These are phyloP conservation scores for Spondyliosoma cantharus DNA, from an alignment of 2,797 vertebrate genomes.

Conservation along the genomic window DNA sequence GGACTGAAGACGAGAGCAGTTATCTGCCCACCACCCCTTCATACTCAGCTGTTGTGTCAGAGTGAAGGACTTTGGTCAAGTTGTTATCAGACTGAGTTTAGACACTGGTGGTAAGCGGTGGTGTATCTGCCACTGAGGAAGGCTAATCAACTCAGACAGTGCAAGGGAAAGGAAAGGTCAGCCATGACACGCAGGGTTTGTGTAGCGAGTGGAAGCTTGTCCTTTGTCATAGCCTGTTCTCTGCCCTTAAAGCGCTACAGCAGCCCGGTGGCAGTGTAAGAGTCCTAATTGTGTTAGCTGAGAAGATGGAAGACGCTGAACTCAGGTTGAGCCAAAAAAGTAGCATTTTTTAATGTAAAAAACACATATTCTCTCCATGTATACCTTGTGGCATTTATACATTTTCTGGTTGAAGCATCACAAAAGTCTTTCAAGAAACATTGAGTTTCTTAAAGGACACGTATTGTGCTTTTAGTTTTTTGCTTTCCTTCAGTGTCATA, in stretches of 20 bases:
- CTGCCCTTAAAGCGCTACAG: slow-evolving; percentile 58
- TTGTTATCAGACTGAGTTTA: slow-evolving; percentile 48
- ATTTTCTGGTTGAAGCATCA: background rate
- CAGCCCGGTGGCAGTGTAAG: slow-evolving; percentile 33
- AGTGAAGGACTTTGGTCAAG: slow-evolving; percentile 43
- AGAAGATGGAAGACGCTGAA: slow-evolving; percentile 12
- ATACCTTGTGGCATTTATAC: background rate
- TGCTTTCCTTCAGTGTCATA: too few species aligned
- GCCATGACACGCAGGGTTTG: slow-evolving; percentile 55
- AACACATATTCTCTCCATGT: background rate
- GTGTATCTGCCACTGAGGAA: slow-evolving; percentile 55
- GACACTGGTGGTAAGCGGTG: slow-evolving; percentile 54
- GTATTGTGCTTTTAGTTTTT: too few species aligned
- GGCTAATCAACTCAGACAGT: slow-evolving; percentile 74
- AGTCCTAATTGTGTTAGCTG: slow-evolving; percentile 37
- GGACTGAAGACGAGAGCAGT: slow-evolving; percentile 44
- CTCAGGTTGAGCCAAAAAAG: slow-evolving; percentile 6
- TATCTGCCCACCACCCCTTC: slow-evolving; percentile 30
- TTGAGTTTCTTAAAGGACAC: background rate
- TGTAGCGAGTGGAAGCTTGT: slow-evolving; percentile 59
- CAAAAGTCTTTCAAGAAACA: background rate
- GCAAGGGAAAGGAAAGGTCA: slow-evolving; percentile 77
- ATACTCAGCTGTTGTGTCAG: slow-evolving; percentile 48
- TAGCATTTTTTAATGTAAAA: slow-evolving; percentile 9
- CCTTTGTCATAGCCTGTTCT: slow-evolving; percentile 60